Percentiles rank a stretch among this genome's conserved stretches.
phyloP scores from a whole-genome alignment of 2,888 invertebrate genomes.

The Plagodis pulveraria region DNA sequence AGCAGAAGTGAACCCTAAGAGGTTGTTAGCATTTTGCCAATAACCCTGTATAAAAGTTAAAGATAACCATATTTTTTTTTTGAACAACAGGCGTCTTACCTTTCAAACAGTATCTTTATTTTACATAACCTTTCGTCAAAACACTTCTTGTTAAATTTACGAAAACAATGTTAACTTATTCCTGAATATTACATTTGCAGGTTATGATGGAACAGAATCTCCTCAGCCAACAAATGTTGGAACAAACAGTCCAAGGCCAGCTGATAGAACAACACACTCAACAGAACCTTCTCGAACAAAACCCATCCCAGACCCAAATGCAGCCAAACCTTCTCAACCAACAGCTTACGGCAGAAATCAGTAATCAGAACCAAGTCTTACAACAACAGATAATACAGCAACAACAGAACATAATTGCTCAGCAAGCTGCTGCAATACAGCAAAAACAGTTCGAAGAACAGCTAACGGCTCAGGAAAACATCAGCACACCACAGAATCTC shows the following conservation, averaged over 20 bases:
- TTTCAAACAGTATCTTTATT: too few relatives aligned
- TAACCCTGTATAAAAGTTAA: too few relatives aligned
- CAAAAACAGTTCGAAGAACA: constrained; percentile 78
- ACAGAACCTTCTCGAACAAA: constrained; percentile 59
- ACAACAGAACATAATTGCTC: constrained; percentile 76
- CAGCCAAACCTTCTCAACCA: constrained; percentile 67
- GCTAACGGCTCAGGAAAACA: constrained; percentile 66
- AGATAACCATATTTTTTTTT: too few relatives aligned
- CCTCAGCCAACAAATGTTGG: constrained; percentile 75
- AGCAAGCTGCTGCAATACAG: constrained; percentile 77
- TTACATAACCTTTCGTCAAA: too few relatives aligned
- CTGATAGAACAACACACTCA: constrained; percentile 69
- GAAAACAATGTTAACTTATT: too few relatives aligned
- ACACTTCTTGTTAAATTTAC: too few relatives aligned
- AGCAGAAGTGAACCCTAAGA: too few relatives aligned
- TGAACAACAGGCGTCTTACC: too few relatives aligned
- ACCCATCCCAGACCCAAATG: constrained; percentile 59
- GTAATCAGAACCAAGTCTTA: constrained; percentile 77
- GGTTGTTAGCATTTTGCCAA: too few relatives aligned
- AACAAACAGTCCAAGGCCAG: constrained; percentile 69
- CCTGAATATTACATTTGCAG: constrained; percentile 39
- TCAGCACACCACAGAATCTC: constrained; percentile 69
- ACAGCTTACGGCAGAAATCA: constrained; percentile 70
- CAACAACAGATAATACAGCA: constrained; percentile 83
- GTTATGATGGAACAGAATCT: constrained; percentile 79